A percentile compares a stretch with the other conserved stretches of the same genome.
Conservation (phyloP, 2,888 invertebrate species). For the Herminia tarsipennalis region DNA sequence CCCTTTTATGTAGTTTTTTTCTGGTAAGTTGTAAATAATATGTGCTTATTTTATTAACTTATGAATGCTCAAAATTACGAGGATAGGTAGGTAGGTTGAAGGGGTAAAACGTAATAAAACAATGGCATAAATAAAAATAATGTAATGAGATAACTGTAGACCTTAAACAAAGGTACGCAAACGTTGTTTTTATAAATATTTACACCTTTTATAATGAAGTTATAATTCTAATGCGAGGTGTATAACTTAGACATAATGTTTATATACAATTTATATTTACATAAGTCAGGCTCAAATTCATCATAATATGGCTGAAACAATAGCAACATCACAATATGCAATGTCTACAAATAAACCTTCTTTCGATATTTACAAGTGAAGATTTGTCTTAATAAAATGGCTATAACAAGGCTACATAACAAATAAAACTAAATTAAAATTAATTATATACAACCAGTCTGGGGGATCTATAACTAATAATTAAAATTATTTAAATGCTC, state of each 20-base stretch:
- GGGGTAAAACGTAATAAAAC: constrained; percentile 7
- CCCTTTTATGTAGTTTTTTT: too few relatives aligned
- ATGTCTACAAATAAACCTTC: constrained; percentile 9
- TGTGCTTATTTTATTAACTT: too few relatives aligned
- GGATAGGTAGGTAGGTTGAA: too few relatives aligned
- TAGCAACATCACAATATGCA: constrained; percentile 11
- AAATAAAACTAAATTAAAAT: constrained; percentile 37
- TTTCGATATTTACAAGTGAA: constrained; percentile 16
- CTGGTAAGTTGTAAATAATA: too few relatives aligned
- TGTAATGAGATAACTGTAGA: constrained; percentile 47
- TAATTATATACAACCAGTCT: constrained; percentile 70
- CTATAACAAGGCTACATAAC: constrained; percentile 14
- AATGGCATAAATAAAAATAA: constrained; percentile 42
- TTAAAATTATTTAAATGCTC: constrained; percentile 86
- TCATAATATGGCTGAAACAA: constrained; percentile 19
- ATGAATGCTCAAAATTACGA: too few relatives aligned
- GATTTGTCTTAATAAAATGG: constrained; percentile 7
- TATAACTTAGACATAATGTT: constrained; percentile 25
- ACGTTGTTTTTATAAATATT: constrained; percentile 45
- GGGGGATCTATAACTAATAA: constrained; percentile 56
- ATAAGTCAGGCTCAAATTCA: constrained; percentile 17
- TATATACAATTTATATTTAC: constrained; percentile 47
- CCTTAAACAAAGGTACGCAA: constrained; percentile 37
- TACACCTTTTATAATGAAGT: constrained; percentile 52
- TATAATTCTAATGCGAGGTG: constrained; percentile 69